Conservation (phyloP, 2,888 invertebrate species). For the Sphecodes monilicornis region DNA sequence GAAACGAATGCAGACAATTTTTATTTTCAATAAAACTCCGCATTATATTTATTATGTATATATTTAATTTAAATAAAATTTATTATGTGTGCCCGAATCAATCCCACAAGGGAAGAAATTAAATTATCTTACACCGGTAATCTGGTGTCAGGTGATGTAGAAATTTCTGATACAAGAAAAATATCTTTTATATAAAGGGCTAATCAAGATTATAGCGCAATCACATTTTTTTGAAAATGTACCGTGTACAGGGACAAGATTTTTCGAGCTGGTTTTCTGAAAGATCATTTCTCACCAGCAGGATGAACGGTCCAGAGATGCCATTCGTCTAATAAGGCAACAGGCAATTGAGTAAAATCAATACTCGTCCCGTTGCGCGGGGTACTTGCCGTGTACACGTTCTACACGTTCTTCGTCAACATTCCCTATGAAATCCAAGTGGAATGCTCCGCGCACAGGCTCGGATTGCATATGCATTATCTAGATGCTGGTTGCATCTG, state of each 20-base stretch:
- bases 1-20: too few species aligned
- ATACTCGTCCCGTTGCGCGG: background rate
- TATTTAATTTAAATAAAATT: too few species aligned
- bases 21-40: too few species aligned
- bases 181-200: background rate
- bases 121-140: too few species aligned
- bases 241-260: background rate
- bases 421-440: conserved; percentile 41
- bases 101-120: background rate
- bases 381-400: background rate
- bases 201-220: too few species aligned
- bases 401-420: conserved; percentile 36
- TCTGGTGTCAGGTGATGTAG: too few species aligned
- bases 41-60: too few species aligned
- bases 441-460: conserved; percentile 36
- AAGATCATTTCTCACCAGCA: background rate
- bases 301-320: background rate
- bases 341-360: background rate
- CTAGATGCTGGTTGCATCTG: conserved; percentile 40
- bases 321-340: background rate
- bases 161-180: too few species aligned
- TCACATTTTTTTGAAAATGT: background rate
- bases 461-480: conserved; percentile 41
- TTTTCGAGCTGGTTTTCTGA: background rate
- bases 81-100: background rate